Evolutionary conservation across 2,888 invertebrate genomes (phyloP).

Genomic region (Drosophila recens): DNA sequence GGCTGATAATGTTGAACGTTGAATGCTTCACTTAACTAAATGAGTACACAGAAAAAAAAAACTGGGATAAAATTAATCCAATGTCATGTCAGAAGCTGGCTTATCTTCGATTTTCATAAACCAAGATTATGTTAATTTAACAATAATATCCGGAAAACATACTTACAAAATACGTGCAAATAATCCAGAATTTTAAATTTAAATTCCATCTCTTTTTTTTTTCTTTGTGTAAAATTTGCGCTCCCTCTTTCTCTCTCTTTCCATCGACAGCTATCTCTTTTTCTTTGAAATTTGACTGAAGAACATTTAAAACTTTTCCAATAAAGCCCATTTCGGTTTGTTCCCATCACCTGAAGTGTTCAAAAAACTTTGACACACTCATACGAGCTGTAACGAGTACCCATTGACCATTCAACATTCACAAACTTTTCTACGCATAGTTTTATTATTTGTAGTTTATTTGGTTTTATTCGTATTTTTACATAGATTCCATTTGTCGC

Average conservation of each 20-base stretch:
- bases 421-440: conserved; percentile 30
- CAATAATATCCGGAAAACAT: too few species aligned
- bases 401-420: conserved; percentile 4
- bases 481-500: conserved; percentile 55
- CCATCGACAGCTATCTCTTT: background rate
- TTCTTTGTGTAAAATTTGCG: too few species aligned
- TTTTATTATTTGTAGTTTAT: conserved; percentile 51
- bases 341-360: conserved; percentile 15
- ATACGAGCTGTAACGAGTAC: conserved; percentile 1
- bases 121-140: too few species aligned
- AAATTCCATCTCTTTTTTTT: too few species aligned
- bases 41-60: background rate
- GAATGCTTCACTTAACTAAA: conserved; percentile 11
- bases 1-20: conserved; percentile 9
- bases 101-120: too few species aligned
- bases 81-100: too few species aligned
- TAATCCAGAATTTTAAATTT: too few species aligned
- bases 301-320: conserved; percentile 19
- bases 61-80: too few species aligned
- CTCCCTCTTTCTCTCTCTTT: background rate
- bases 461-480: conserved; percentile 31
- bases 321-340: conserved; percentile 7
- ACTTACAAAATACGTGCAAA: too few species aligned
- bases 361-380: conserved; percentile 12
- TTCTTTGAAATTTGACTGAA: background rate